Conservation (phyloP, 23 tunicate species). For the Styela clava region DNA sequence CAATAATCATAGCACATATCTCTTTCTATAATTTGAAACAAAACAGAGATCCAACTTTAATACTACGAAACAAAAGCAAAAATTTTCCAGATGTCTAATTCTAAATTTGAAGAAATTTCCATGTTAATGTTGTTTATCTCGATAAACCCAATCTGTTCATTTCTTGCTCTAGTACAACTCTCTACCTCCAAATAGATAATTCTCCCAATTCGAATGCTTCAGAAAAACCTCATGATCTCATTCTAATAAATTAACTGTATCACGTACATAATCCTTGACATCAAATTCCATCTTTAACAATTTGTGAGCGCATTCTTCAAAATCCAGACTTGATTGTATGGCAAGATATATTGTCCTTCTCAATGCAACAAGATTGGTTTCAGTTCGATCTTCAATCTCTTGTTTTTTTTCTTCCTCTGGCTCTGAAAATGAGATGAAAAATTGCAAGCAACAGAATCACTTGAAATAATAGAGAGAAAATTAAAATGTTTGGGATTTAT, state of each 20-base stretch:
- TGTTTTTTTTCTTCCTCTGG: constrained; percentile 25
- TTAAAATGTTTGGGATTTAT: too few species aligned
- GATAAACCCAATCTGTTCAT: too few species aligned
- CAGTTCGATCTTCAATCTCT: constrained; percentile 83
- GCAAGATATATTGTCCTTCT: constrained; percentile 91
- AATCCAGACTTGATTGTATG: constrained; percentile 87
- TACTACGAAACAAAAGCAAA: not conserved
- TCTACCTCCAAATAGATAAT: too few species aligned
- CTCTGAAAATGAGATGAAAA: not conserved
- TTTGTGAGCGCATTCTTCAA: constrained; percentile 97
- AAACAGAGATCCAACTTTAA: not conserved
- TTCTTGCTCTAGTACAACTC: too few species aligned
- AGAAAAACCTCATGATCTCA: too few species aligned
- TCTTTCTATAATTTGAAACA: constrained; percentile 72
- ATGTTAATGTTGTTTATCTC: too few species aligned
- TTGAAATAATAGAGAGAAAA: too few species aligned
- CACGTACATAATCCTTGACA: constrained; percentile 88
- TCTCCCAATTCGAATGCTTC: not conserved
- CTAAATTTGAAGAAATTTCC: too few species aligned
- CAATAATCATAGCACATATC: constrained; percentile 91
- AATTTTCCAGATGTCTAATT: too few species aligned
- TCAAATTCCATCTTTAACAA: constrained; percentile 90
- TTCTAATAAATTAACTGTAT: too few species aligned
- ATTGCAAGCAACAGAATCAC: too few species aligned
- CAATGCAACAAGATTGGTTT: constrained; percentile 76